Evolutionary conservation across 1,140 invertebrate species (phyloP).

Genomic region (Zaprionus vittiger): DNA sequence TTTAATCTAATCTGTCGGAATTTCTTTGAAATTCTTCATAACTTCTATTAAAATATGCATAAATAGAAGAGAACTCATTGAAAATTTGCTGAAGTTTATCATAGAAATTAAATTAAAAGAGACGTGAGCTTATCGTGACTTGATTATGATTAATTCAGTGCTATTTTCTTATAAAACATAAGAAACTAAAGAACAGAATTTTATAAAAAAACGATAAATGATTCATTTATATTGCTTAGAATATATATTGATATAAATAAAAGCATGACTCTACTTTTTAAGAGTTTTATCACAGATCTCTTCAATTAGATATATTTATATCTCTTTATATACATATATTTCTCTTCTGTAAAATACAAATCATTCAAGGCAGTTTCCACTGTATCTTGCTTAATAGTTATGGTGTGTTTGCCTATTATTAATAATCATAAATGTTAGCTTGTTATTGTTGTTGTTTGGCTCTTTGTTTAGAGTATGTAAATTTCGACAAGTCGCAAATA

Average conservation of each 20-base stretch:
- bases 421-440: not conserved
- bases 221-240: not conserved
- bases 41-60: not conserved
- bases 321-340: no score
- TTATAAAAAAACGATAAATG: not conserved
- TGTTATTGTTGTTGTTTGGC: not conserved
- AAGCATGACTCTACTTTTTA: no score
- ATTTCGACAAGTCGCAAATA: slow-evolving; percentile 23
- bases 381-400: not conserved
- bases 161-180: not conserved
- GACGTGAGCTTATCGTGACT: not conserved
- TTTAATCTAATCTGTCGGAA: not conserved
- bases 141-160: not conserved
- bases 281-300: no score
- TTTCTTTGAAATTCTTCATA: not conserved
- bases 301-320: no score
- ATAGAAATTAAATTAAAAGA: not conserved
- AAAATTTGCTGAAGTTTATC: not conserved
- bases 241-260: no score
- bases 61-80: not conserved
- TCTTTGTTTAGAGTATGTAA: slow-evolving; percentile 27
- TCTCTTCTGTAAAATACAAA: no score
- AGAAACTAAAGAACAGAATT: not conserved
- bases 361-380: not conserved
- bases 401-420: not conserved